Percentiles rank a stretch among this genome's conserved stretches.
phyloP scores from a whole-genome alignment of 1,140 invertebrate genomes.

The Ectropis grisescens region DNA sequence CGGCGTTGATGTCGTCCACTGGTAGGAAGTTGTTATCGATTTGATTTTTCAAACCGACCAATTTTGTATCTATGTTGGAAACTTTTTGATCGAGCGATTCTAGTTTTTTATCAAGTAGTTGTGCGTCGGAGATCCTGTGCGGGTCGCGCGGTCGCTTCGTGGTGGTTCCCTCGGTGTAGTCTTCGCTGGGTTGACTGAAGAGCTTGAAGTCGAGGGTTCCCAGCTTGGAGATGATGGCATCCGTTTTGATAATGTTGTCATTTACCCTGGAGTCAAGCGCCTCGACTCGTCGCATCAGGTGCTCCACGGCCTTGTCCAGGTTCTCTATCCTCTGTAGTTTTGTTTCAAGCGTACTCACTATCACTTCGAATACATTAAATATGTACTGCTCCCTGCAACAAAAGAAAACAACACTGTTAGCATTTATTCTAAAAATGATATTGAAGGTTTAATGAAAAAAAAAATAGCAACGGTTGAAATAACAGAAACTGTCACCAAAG shows the following conservation, averaged over 20 bases:
- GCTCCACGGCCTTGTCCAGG: conserved; percentile 87
- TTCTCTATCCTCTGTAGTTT: conserved; percentile 90
- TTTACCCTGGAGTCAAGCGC: conserved; percentile 82
- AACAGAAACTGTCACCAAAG: no score
- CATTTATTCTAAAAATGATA: no score
- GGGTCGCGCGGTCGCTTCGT: conserved; percentile 31
- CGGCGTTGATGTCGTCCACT: conserved; percentile 84
- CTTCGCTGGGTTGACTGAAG: conserved; percentile 67
- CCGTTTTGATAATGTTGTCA: conserved; percentile 87
- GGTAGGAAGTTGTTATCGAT: conserved; percentile 85
- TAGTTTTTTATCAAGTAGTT: conserved; percentile 73
- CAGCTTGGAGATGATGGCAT: conserved; percentile 82
- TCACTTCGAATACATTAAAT: conserved; percentile 89
- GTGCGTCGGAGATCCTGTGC: conserved; percentile 44
- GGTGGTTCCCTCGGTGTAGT: conserved; percentile 35
- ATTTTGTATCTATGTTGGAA: conserved; percentile 83
- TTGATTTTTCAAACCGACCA: conserved; percentile 83
- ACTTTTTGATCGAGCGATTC: conserved; percentile 84
- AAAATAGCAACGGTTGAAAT: no score
- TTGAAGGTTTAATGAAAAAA: no score
- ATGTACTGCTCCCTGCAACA: conserved; percentile 88
- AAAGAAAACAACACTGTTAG: no score
- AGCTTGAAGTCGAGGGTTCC: conserved; percentile 79
- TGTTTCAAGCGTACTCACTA: conserved; percentile 87
- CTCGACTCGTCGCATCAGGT: conserved; percentile 86